Evolutionary conservation across 2,113 vertebrate species (phyloP), one percentile per base, ranked within the genome.

Genomic region (Sclerurus mexicanus): DNA sequence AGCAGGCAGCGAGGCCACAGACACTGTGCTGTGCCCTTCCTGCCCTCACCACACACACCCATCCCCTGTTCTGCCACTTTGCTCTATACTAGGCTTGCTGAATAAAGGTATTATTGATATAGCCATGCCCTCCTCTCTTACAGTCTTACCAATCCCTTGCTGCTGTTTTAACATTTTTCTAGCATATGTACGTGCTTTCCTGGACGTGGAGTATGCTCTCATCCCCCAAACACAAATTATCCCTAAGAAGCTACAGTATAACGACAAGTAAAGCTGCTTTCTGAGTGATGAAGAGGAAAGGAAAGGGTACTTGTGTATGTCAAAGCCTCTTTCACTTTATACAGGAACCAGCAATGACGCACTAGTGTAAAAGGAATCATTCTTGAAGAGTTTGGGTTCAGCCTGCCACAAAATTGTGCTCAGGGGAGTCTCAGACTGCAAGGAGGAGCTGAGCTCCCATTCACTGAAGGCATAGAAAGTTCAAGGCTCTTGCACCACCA

Each of bases 21-120:
- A n/a, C 17, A 4, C 0, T 6, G 58, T 27, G 7, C 25, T 50
- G 56, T 23, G 7, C 12, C 7, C 0, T 47, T 62, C 33, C 27
- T 77, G 14, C 14, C 19, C 76, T 50, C 0, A 0, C 8, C 23
- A 16, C 5, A 13, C n/a, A 7, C 30, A 1, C 17, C 4, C 39
- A 4, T 31, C 30, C 28, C 25, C 12, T 11, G 4, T 33, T 74
- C 33, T 25, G 7, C 31, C 50, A 21, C 35, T 75, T 86, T n/a
- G 46, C 17, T 37, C 2, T 55, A 4, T 16, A 23, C 21, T 35
- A 20, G 10, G 23, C 27, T 69, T 73, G 17, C 11, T 66, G 71
- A 91, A 53, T 50, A 13, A 6, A 75, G 60, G 27, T 30, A 31
- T 33, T 67, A 20, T 20, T 86, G 58, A 58, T 25, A 28, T 1